Evolutionary conservation across 2,888 invertebrate genomes (phyloP), one percentile per base, ranked within the genome.

Genomic region (Caradrina clavipalpis): DNA sequence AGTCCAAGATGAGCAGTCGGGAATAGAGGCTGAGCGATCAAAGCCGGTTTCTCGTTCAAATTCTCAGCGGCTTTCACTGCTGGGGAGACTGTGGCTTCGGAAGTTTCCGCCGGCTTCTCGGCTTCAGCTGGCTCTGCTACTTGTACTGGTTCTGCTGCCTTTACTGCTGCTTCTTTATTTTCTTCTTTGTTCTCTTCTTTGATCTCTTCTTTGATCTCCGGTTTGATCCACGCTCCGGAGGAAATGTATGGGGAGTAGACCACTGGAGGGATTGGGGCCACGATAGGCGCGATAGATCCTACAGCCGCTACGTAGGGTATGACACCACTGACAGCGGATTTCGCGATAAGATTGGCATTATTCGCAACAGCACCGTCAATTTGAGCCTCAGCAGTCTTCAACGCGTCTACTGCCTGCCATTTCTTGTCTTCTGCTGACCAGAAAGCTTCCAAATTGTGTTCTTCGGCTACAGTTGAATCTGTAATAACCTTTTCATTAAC

Each of bases 401-500:
- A 66, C 10, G 94, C 94, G 62, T 93, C 92, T 0, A 94, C 57
- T 0, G 92, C 91, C 73, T 95, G 95, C 94, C 94, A 95, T 88
- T 95, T 94, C 85, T 91, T 89, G 13, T 95, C 95, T 61, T 95
- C 94, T 0, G 80, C 86, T 0, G 90, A 86, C 95, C 94, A 95
- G 86, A 90, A 89, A 19, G 80, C 82, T 55, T 89, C 87, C 4
- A 76, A 66, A 15, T 87, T 88, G 73, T 90, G 90, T 3, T 94
- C 93, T 69, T 88, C 88, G 8, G 90, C 90, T 8, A 86, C 75
- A 26, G 91, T 90, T 1, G 82, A 84, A 4, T 82, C 88, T 49
- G 90, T 90, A 1, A 83, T 73, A 0, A 85, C 79, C 67, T 92
- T 91, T 8, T 90, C 92, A 61, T 91, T 90, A 7, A 86, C 71